Evolutionary conservation across 1,140 invertebrate genomes (phyloP), one percentile per base, ranked within the genome.

Genomic region (Alviniconcha marisindica): DNA sequence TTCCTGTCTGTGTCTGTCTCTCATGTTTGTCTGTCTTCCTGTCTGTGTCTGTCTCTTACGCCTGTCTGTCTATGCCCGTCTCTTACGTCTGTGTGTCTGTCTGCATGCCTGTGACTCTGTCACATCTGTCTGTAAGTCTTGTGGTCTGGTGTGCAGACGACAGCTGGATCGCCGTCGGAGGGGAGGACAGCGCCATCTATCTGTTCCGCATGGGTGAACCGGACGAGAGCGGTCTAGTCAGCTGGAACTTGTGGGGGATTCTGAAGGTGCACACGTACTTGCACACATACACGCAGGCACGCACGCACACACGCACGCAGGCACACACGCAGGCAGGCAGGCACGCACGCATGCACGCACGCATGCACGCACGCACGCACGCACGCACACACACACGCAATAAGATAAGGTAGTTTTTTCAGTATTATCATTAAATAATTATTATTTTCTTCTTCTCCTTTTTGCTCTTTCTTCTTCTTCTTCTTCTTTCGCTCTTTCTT

Each of bases 331-430:
- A 73, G 48, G 56, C 71, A 2, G 28, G 40, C 48, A 14, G 74
- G 40, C 38, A 83, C 40, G 42, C 28, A 71, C 83, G 40, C 77
- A 73, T 18, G 36, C 51, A 40, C 66, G 33, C 74, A 48, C 74
- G 40, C 74, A 48, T 40, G 63, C 74, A 63, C 51, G 31, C 54
- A 63, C 73, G 48, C 51, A 83, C 74, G 2, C 81, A 83, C 71
- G 60, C 51, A 1, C 42, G 40, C 73, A 40, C 40, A 76, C 44
- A 76, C 33, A 42, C 56, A 36, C 4, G 24, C 56, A n/a, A n/a
- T n/a, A n/a, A n/a, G n/a, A n/a, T n/a, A n/a, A n/a, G n/a, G n/a
- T n/a, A n/a, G n/a, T n/a, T n/a, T n/a, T n/a, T n/a, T n/a, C n/a
- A n/a, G n/a, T n/a, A n/a, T n/a, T n/a, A n/a, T n/a, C n/a, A n/a